phyloP scores from a whole-genome alignment of 2,113 vertebrate species.

The Ancistrus triradiatus region DNA sequence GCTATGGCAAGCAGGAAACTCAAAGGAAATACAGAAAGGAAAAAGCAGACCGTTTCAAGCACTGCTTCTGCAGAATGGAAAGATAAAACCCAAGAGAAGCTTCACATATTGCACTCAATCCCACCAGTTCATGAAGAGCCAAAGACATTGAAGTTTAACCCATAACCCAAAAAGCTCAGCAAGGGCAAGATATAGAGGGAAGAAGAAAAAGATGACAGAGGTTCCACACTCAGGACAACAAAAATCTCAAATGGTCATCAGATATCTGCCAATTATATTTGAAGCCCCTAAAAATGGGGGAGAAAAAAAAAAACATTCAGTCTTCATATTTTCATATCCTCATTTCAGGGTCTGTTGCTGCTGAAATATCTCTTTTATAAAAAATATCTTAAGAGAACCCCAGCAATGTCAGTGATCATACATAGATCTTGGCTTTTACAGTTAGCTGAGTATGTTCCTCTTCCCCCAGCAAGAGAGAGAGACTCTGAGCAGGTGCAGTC shows the following conservation, averaged over 20 bases:
- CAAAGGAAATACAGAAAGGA: constrained; percentile 23
- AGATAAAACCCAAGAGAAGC: constrained; percentile 52
- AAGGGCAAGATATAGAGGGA: constrained; percentile 21
- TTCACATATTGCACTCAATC: constrained; percentile 63
- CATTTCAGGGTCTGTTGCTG: constrained; percentile 27
- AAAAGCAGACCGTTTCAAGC: constrained; percentile 18
- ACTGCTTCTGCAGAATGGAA: constrained; percentile 14
- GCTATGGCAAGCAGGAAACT: constrained; percentile 49
- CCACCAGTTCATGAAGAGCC: constrained; percentile 30
- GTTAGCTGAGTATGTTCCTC: background rate
- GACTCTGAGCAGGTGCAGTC: constrained; percentile 11
- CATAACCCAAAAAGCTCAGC: background rate
- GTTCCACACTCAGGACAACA: constrained; percentile 28
- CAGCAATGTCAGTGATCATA: constrained; percentile 6
- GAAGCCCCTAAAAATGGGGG: no score
- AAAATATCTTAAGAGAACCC: constrained; percentile 1
- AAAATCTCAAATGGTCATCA: background rate
- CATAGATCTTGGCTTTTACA: background rate
- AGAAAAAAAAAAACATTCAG: constrained; percentile 40
- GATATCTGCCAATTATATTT: constrained; percentile 6
- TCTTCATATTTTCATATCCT: constrained; percentile 34
- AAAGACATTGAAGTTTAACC: constrained; percentile 60
- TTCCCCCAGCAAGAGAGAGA: background rate
- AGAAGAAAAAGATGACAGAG: constrained; percentile 21
- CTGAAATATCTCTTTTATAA: constrained; percentile 9